A percentile compares a stretch with the other conserved stretches of the same genome.
These are phyloP conservation scores for Rhorus exstirpatorius DNA, from an alignment of 2,888 invertebrate species.

Conservation along the genomic window DNA sequence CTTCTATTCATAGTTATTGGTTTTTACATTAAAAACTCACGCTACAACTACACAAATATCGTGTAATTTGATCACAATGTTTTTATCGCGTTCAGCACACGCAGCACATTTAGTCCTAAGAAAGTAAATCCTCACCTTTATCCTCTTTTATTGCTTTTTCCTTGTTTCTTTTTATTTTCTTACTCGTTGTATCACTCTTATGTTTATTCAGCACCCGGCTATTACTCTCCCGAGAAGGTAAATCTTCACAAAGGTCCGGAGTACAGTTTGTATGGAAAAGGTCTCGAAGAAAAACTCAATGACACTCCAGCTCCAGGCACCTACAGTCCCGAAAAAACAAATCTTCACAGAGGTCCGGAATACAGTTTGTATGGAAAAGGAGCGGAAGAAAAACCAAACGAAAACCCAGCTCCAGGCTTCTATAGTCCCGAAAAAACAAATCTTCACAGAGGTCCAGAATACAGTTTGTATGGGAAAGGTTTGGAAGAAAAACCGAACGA, in stretches of 20 bases:
- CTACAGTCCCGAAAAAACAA: conserved; percentile 87
- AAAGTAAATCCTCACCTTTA: conserved; percentile 88
- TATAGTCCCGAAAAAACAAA: conserved; percentile 87
- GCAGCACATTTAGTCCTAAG: conserved; percentile 89
- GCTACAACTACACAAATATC: too few species aligned
- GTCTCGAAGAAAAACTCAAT: conserved; percentile 80
- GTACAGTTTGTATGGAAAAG: conserved; percentile 87
- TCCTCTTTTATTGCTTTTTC: too few species aligned
- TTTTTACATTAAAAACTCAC: too few species aligned
- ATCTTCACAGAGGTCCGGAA: conserved; percentile 86
- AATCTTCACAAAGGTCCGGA: conserved; percentile 86
- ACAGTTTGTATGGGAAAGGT: conserved; percentile 87
- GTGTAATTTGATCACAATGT: too few species aligned
- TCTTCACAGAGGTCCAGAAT: conserved; percentile 87
- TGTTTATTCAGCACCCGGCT: conserved; percentile 87
- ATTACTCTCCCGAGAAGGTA: conserved; percentile 88
- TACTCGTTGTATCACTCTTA: background rate
- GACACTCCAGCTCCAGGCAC: conserved; percentile 87
- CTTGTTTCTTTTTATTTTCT: background rate
- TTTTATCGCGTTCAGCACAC: conserved; percentile 86
- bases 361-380: conserved; percentile 87
- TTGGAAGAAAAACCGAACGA: conserved; percentile 80
- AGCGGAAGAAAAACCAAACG: conserved; percentile 78
- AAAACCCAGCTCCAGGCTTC: conserved; percentile 80
- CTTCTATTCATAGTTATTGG: too few species aligned